These are phyloP conservation scores for Aspidoscelis tigris DNA, from an alignment of 2,113 vertebrate species.

Conservation along the genomic window DNA sequence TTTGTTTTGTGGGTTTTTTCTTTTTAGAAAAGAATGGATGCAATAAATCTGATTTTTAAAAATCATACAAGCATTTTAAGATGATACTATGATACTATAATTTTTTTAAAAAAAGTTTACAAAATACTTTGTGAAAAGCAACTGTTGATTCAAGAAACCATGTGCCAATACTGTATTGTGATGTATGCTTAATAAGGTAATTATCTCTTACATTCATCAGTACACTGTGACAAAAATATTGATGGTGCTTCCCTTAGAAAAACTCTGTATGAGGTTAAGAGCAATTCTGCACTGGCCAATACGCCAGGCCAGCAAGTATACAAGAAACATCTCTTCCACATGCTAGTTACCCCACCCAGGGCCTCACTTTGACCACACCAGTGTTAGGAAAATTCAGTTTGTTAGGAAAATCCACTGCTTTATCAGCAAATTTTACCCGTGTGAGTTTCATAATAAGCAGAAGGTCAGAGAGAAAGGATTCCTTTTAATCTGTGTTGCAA, in stretches of 20 bases:
- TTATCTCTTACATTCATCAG: slow-evolving; percentile 7
- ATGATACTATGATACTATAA: slow-evolving; percentile 31
- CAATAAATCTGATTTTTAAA: slow-evolving; percentile 44
- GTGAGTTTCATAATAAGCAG: no score
- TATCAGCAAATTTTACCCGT: no score
- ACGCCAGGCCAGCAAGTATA: no score
- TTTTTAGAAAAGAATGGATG: slow-evolving; percentile 55
- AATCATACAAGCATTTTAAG: slow-evolving; percentile 49
- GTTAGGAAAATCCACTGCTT: no score
- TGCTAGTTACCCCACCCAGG: no score
- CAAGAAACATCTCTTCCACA: no score
- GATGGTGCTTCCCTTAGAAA: slow-evolving; percentile 41
- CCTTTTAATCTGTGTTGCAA: no score
- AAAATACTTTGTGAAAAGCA: slow-evolving; percentile 25
- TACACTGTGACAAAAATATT: slow-evolving; percentile 31
- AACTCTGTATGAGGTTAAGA: neutral
- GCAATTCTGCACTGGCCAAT: no score
- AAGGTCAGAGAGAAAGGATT: no score
- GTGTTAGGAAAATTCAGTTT: no score
- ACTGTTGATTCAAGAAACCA: neutral
- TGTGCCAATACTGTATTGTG: slow-evolving; percentile 29
- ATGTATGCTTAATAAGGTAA: neutral
- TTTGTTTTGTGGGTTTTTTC: slow-evolving; percentile 51
- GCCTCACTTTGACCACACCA: no score
- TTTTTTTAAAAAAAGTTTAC: slow-evolving; percentile 41